Percentiles rank a stretch among this genome's conserved stretches.
Evolutionary conservation across 2,797 vertebrate genomes (phyloP).

Genomic region (Chaenodraco wilsoni): DNA sequence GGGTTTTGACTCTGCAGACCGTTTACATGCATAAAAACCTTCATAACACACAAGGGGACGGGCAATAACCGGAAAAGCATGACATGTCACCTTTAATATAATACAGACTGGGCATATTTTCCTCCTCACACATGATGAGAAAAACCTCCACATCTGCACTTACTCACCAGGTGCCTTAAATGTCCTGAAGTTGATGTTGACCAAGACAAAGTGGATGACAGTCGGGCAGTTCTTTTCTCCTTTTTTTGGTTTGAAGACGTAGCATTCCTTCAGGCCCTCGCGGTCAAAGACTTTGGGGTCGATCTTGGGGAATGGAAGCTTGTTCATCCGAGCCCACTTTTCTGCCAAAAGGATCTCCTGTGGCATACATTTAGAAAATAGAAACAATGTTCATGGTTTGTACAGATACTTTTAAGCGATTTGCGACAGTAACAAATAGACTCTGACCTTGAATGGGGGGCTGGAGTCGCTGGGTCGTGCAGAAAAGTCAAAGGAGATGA

Average conservation of each 20-base stretch:
- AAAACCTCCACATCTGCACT: constrained; percentile 22
- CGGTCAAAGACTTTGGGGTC: constrained; percentile 96
- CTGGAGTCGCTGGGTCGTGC: constrained; percentile 96
- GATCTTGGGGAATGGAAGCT: constrained; percentile 96
- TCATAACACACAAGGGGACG: no score
- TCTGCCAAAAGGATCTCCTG: constrained; percentile 97
- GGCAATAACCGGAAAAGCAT: no score
- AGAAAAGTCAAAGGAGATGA: constrained; percentile 98
- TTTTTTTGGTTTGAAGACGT: constrained; percentile 95
- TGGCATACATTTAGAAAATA: constrained; percentile 27
- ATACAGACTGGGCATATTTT: constrained; percentile 31
- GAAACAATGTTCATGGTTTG: neutral
- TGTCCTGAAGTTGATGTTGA: constrained; percentile 94
- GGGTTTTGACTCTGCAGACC: no score
- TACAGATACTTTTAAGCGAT: neutral
- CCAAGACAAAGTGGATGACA: constrained; percentile 96
- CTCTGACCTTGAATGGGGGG: constrained; percentile 94
- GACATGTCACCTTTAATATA: neutral
- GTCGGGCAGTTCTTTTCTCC: constrained; percentile 94
- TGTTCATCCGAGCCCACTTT: constrained; percentile 99
- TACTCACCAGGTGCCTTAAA: constrained; percentile 94
- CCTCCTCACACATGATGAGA: constrained; percentile 17
- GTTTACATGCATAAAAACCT: no score
- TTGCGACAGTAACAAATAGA: neutral
- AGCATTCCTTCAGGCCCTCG: constrained; percentile 97